These are phyloP conservation scores for Mesorhabditis spiculigera DNA, from an alignment of 2,888 invertebrate species.

Conservation along the genomic window DNA sequence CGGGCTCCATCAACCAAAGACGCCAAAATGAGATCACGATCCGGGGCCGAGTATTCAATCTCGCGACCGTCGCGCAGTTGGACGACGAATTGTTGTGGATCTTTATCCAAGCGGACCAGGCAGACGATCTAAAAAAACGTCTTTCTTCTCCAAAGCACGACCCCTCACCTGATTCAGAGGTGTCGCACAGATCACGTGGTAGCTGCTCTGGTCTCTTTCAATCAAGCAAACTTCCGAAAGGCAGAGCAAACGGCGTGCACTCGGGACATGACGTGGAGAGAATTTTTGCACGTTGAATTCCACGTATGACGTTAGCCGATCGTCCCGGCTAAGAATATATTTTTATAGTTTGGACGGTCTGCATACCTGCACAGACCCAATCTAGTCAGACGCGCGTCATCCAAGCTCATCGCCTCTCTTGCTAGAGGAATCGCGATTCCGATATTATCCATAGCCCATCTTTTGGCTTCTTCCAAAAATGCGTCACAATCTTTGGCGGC, in stretches of 20 bases:
- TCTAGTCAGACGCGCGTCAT: conserved; percentile 80
- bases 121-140: conserved; percentile 76
- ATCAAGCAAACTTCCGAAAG: conserved; percentile 84
- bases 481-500: conserved; percentile 79
- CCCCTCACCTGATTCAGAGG: conserved; percentile 64
- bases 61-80: conserved; percentile 89
- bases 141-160: not conserved
- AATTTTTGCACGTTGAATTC: conserved; percentile 95
- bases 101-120: conserved; percentile 79
- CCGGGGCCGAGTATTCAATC: conserved; percentile 83
- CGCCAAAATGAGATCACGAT: conserved; percentile 89
- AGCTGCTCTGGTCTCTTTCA: conserved; percentile 94
- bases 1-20: conserved; percentile 92
- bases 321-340: conserved; percentile 76
- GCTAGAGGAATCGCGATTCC: conserved; percentile 80
- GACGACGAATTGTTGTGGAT: conserved; percentile 87
- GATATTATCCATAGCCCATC: conserved; percentile 76
- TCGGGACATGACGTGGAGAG: conserved; percentile 71
- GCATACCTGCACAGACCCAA: conserved; percentile 84
- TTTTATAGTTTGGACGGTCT: not conserved
- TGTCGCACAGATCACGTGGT: conserved; percentile 80
- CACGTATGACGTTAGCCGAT: conserved; percentile 88
- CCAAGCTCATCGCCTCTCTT: conserved; percentile 77
- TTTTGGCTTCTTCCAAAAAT: conserved; percentile 80
- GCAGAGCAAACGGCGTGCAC: conserved; percentile 82